These are phyloP conservation scores for Chrosomus eos DNA, from an alignment of 2,797 vertebrate genomes.

Conservation along the genomic window DNA sequence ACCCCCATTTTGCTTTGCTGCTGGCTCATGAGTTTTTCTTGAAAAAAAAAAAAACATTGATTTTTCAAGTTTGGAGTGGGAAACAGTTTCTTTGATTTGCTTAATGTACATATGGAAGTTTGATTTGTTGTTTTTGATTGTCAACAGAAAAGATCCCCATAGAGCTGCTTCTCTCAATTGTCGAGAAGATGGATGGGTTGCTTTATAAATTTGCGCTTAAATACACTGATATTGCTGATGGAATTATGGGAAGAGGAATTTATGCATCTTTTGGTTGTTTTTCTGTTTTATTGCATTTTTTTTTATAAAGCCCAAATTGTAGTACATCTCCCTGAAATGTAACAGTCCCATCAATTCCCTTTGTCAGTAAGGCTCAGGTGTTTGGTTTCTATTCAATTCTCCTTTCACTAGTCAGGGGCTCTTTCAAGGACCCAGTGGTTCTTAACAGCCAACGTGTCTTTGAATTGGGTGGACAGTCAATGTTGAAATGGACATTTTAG, in stretches of 20 bases:
- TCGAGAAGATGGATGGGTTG: conserved; percentile 42
- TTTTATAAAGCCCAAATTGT: not conserved
- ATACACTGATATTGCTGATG: conserved; percentile 22
- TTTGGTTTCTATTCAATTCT: conserved; percentile 65
- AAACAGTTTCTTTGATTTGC: conserved; percentile 28
- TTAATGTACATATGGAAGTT: conserved; percentile 33
- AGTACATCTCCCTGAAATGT: conserved; percentile 19
- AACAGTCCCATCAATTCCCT: conserved; percentile 4
- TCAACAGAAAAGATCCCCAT: conserved; percentile 10
- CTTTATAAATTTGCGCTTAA: conserved; percentile 35
- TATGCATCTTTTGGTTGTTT: not conserved
- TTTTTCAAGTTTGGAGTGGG: conserved; percentile 43
- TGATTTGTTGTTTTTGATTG: conserved; percentile 38
- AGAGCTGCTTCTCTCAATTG: conserved; percentile 48
- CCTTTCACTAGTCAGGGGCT: conserved; percentile 53
- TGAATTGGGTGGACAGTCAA: conserved; percentile 45
- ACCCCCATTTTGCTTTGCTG: conserved; percentile 48
- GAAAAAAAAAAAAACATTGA: conserved; percentile 24
- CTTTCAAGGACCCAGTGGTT: conserved; percentile 52
- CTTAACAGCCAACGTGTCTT: conserved; percentile 54
- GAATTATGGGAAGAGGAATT: conserved; percentile 15
- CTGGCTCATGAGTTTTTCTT: conserved; percentile 44
- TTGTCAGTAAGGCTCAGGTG: conserved; percentile 67
- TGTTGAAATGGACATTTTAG: conserved; percentile 44
- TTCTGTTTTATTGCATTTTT: not conserved